Base-by-base conservation (phyloP, 2,888 invertebrate species). In the Agonopterix heracliana region DNA sequence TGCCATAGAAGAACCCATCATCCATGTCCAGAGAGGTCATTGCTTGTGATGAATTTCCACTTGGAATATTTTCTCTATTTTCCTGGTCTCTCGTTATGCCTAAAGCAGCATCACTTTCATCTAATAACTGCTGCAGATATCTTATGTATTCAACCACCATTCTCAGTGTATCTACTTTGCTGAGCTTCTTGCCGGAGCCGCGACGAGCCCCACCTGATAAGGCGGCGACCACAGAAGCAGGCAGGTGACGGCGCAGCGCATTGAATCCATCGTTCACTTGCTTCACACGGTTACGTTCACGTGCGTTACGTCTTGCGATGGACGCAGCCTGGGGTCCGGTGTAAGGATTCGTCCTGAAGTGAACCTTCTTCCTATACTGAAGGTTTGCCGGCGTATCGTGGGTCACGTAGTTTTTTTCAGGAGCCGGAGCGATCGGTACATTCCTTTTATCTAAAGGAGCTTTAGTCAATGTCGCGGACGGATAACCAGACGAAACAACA, bases 251-350 rank as follows among this genome's bases (percentile, higher is more conserved):
- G 41, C 97, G 91, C 9, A 97, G 89, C 43, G 95, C 96, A 47
- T 96, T 95, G 76, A 97, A 97, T 54, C 97, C 97, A 76, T 96
- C 96, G 86, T 97, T 97, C 71, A 96, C 96, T 91, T 97, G 97
- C 79, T 97, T 97, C 53, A 98, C 98, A 58, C 98, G 93, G 77
- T 98, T 98, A 57, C 98, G 90, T 84, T 98, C 98, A 10, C 98
- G 91, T 13, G 98, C 98, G 83, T 98, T 98, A 61, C 98, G 91
- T 49, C 97, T 89, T 0, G 96, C 96, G 41, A 97, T 97, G 2
- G 96, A 95, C 5, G 93, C 95, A 54, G 95, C 93, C 68, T 95
- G 96, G 60, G 94, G 92, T 59, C 91, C 91, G 0, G 92, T 87
- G 64, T 87, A 87, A 34, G 87, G 86, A 49, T 91, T 90, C 1